Evolutionary conservation across 37 sponge, comb jelly and placozoan genomes (phyloP), one percentile per base, ranked within the genome.

Genomic region (Dysidea cf. avara): DNA sequence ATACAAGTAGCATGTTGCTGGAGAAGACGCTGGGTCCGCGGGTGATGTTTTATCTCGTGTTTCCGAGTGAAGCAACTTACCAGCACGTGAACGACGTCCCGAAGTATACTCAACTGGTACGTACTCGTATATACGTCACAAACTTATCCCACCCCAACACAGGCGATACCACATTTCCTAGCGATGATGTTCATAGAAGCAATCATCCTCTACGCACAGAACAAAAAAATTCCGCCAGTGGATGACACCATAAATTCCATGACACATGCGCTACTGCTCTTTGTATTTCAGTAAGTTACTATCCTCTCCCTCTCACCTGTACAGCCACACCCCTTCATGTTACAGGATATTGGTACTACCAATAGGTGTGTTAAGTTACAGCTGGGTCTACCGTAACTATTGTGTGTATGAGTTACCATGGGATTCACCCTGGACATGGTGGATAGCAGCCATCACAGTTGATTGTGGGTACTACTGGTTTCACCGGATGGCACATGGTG

Each of bases 401-500:
- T 35, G 60, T 35, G 16, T 89, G 14, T 29, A 53, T 20, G 53
- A 82, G 16, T 58, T 96, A 9, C 87, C 90, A 0, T 96, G 97
- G 97, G 86, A 92, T 58, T 93, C 94, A 0, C 71, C 87, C 4
- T 43, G 53, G 46, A 92, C 94, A 9, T 96, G 97, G 97, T 86
- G 83, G 77, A 16, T 93, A 36, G 83, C 83, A 16, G 72, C 92
- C 51, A 20, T 96, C 7, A 70, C 64, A 7, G 58, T 82, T 2
- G 97, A 96, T 64, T 69, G 85, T 25, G 83, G 60, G 0, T 92
- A 88, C 53, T 96, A 96, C 57, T 78, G 89, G 77, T 85, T 92
- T 51, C 97, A 96, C 63, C 62, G 97, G 36, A 59, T 68, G 59
- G 87, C 94, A 26, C 97, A 96, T 71, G 97, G 95, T 94, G 37